phyloP scores from a whole-genome alignment of 64 coral and sea anemone species.

The Stylophora pistillata region DNA sequence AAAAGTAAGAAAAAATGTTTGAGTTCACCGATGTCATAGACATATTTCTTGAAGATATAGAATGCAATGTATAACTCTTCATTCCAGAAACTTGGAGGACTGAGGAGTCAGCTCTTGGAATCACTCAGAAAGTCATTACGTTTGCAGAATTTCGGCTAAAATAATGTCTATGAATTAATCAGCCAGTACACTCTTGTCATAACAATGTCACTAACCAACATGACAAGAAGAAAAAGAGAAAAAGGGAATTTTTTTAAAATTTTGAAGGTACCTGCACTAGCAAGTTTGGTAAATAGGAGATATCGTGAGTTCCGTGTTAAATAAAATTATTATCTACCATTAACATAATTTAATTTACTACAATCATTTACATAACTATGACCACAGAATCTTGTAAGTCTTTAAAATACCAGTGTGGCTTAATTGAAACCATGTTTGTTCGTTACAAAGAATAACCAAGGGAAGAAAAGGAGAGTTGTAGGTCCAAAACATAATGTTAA shows the following conservation, averaged over 20 bases:
- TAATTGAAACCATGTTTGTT: background rate
- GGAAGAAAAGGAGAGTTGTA: no score
- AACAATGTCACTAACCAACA: no score
- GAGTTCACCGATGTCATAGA: background rate
- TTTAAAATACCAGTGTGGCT: conserved; percentile 2
- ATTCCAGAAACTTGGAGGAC: background rate
- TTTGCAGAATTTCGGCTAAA: no score
- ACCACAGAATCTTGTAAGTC: background rate
- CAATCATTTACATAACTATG: conserved; percentile 7
- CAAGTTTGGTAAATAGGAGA: no score
- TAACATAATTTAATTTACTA: background rate
- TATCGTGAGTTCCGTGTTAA: background rate
- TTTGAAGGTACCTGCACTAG: background rate
- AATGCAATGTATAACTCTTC: background rate
- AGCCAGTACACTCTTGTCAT: no score
- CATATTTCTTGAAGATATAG: background rate
- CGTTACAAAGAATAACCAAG: background rate
- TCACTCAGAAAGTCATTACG: no score
- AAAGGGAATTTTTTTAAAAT: background rate
- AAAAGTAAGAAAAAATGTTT: background rate
- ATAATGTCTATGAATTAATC: no score
- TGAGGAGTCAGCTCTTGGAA: background rate
- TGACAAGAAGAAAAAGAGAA: no score
- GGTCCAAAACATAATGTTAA: no score
- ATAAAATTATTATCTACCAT: background rate